phyloP scores from a whole-genome alignment of 1,140 invertebrate genomes.

The Microplitis mediator region DNA sequence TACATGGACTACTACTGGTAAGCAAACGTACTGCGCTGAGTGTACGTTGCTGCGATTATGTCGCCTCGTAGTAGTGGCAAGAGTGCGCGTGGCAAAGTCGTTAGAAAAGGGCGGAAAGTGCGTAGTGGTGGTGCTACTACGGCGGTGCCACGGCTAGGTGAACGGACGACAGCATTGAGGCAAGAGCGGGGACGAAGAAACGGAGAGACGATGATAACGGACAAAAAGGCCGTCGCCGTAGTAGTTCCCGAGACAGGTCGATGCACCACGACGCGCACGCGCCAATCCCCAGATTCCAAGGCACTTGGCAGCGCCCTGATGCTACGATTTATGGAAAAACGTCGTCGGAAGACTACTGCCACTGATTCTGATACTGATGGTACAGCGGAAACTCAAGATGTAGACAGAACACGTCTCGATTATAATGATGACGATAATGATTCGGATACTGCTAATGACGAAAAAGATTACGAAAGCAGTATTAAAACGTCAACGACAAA shows the following conservation, averaged over 20 bases:
- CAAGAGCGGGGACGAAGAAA: conserved; percentile 26
- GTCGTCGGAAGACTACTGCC: neutral
- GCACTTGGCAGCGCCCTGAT: conserved; percentile 33
- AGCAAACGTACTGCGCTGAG: no score
- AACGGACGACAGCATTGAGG: conserved; percentile 11
- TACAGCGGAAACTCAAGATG: neutral
- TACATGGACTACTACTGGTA: neutral
- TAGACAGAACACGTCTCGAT: neutral
- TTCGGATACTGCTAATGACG: neutral
- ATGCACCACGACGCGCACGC: conserved; percentile 50
- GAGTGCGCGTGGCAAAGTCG: conserved; percentile 39
- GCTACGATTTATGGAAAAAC: conserved; percentile 41
- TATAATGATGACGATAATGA: neutral
- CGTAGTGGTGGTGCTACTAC: conserved; percentile 15
- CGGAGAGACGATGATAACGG: conserved; percentile 22
- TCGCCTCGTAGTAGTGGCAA: conserved; percentile 39
- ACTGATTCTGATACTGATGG: neutral
- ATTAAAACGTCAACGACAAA: no score
- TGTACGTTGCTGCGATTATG: conserved; percentile 28
- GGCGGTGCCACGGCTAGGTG: conserved; percentile 20
- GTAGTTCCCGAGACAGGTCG: conserved; percentile 45
- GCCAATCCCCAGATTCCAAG: conserved; percentile 42
- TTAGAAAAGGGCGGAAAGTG: conserved; percentile 38
- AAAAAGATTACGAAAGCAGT: no score
- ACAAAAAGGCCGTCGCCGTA: conserved; percentile 15